Evolutionary conservation across 2,888 invertebrate genomes (phyloP).

Genomic region (Catocala sponsa): DNA sequence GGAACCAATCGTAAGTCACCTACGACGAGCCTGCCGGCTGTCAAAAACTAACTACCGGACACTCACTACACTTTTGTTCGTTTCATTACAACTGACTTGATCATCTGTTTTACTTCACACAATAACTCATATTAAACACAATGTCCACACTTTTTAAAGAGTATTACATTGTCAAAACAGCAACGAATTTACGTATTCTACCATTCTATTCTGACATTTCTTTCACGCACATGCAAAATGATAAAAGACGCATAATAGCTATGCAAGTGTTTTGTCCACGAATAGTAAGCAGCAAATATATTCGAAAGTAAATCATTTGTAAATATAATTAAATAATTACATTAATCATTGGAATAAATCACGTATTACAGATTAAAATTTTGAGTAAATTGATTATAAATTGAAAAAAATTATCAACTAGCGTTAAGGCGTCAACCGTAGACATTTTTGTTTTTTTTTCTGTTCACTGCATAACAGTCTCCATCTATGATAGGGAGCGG

Average conservation of each 20-base stretch:
- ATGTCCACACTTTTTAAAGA: slow-evolving; percentile 50
- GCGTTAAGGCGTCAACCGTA: slow-evolving; percentile 84
- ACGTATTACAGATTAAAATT: slow-evolving; percentile 47
- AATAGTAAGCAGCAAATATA: slow-evolving; percentile 45
- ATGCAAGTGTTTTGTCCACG: slow-evolving; percentile 55
- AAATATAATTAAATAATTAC: slow-evolving; percentile 43
- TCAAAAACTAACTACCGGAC: slow-evolving; percentile 73
- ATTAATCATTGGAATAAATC: slow-evolving; percentile 50
- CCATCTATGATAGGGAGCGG: neutral
- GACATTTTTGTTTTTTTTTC: slow-evolving; percentile 62
- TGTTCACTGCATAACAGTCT: slow-evolving; percentile 15
- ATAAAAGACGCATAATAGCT: slow-evolving; percentile 73
- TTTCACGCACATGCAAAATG: slow-evolving; percentile 82
- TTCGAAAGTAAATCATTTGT: slow-evolving; percentile 65
- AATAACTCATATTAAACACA: slow-evolving; percentile 49
- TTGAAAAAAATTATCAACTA: slow-evolving; percentile 68
- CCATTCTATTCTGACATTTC: slow-evolving; percentile 77
- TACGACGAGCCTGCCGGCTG: slow-evolving; percentile 84
- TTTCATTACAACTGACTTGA: slow-evolving; percentile 73
- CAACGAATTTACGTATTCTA: slow-evolving; percentile 64
- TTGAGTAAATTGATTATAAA: slow-evolving; percentile 51
- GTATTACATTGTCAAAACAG: slow-evolving; percentile 77
- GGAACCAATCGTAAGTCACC: slow-evolving; percentile 67
- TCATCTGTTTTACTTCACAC: slow-evolving; percentile 53
- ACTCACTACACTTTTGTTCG: slow-evolving; percentile 75